phyloP scores from a whole-genome alignment of 2,797 vertebrate species.

The Spondyliosoma cantharus region DNA sequence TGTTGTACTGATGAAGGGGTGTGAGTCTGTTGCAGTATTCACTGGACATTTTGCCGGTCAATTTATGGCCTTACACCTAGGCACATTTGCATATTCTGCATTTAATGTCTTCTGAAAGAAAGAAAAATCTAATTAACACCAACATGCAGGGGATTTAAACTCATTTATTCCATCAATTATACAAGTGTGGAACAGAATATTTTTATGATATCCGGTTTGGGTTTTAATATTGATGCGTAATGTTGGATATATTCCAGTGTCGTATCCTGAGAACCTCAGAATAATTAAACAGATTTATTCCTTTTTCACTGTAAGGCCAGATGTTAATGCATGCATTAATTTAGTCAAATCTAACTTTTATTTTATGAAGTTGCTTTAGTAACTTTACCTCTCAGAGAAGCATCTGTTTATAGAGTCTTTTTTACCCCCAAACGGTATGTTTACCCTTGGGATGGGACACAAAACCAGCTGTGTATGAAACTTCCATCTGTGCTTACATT shows the following conservation, averaged over 20 bases:
- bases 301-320: background rate
- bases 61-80: slow-evolving; percentile 16
- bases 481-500: slow-evolving; percentile 83
- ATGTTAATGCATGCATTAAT: slow-evolving; percentile 22
- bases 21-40: slow-evolving; percentile 1
- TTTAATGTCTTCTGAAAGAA: slow-evolving; percentile 16
- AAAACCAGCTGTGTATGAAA: slow-evolving; percentile 80
- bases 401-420: slow-evolving; percentile 69
- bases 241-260: background rate
- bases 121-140: slow-evolving; percentile 23
- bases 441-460: slow-evolving; percentile 79
- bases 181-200: background rate
- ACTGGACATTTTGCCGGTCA: slow-evolving; percentile 1
- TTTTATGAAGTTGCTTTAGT: slow-evolving; percentile 47
- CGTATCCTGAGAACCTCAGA: background rate
- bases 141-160: slow-evolving; percentile 22
- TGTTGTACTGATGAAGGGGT: slow-evolving; percentile 30
- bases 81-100: slow-evolving; percentile 25
- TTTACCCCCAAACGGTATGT: slow-evolving; percentile 61
- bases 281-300: slow-evolving; percentile 4
- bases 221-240: background rate
- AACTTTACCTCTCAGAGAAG: slow-evolving; percentile 60
- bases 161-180: slow-evolving; percentile 25
- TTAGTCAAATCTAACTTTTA: slow-evolving; percentile 37
- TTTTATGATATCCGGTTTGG: background rate